Base-by-base conservation (phyloP, 2,888 invertebrate genomes). In the Oxyteleia sp. region DNA sequence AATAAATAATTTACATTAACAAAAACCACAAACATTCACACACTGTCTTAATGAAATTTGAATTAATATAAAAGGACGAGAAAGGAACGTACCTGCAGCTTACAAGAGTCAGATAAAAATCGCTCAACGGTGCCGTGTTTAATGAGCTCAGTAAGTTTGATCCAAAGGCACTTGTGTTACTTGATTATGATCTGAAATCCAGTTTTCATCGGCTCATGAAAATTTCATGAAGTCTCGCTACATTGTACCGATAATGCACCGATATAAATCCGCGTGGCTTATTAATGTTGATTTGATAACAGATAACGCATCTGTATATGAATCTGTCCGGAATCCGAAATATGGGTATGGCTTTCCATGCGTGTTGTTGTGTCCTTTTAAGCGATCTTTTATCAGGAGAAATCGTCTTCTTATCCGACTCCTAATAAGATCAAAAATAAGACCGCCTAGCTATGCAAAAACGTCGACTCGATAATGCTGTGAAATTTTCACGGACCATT, bases 271-370 rank as follows among this genome's bases (percentile, higher is more conserved):
- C 59, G 38, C 32, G 49, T 35, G 16, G 61, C 38, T 72, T 66
- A 80, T 80, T 74, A 80, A 80, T 80, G 72, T 53, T 47, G 72
- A 80, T 80, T 81, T 74, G 72, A 72, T 72, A 80, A 68, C 8
- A 74, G 66, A 74, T 81, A 81, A 68, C 26, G 57, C 20, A 32
- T 53, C 29, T 69, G 55, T 55, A 51, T 38, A 38, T 13, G 11
- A 35, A 66, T 41, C 55, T 35, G 66, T 20, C 26, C 75, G 69
- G 63, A 79, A 71, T 78, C 51, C 61, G 18, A 63, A 76, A 61
- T 53, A 47, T 45, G 55, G 16, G 32, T 18, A 45, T 55, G 45
- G 32, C 20, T 72, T 72, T 71, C 45, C 49, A 41, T 49, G 45
- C 38, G 15, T 1, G 59, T 45, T 47, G 20, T 35, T 55, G 32